Evolutionary conservation across 2,888 invertebrate species (phyloP), one percentile per base, ranked within the genome.

Genomic region (Leucoptera coffeella): DNA sequence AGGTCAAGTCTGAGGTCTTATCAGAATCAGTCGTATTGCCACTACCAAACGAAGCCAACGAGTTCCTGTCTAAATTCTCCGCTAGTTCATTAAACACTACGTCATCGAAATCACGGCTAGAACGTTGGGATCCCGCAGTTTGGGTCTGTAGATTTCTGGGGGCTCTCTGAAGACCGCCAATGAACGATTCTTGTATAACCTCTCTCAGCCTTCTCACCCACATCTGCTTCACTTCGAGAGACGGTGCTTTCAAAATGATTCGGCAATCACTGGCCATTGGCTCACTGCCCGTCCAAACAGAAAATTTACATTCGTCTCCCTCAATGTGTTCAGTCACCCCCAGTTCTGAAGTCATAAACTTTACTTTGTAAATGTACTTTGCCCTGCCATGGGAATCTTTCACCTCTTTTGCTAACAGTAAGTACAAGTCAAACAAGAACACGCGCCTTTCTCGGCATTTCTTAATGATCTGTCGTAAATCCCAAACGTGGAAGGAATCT

Each of bases 311-410:
- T 53, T 96, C 95, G 56, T 97, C 96, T 0, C 94, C 94, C 62
- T 97, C 97, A 48, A 97, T 94, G 57, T 96, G 95, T 53, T 97
- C 97, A 4, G 96, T 96, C 13, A 97, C 91, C 27, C 94, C 94
- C 41, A 96, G 74, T 53, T 96, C 95, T n/a, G 87, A 87, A 4
- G 90, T 91, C 88, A 93, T 85, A 30, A 93, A 73, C 55, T 91
- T 89, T 39, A 85, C 89, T 57, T 97, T 96, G 65, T 89, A 95
- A 47, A 92, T 84, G 51, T 89, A 90, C 61, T 88, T 89, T 23
- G 83, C 88, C 73, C 87, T 86, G 23, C 92, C 92, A 38, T 84
- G 85, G 1, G 91, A 89, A 60, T 95, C 95, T 52, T 94, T 95
- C 27, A 93, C 89, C 69, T 96, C 95, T 64, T 99, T 99, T 35